These are phyloP conservation scores for Luperina nickerlii DNA, from an alignment of 2,888 invertebrate species.

Conservation along the genomic window DNA sequence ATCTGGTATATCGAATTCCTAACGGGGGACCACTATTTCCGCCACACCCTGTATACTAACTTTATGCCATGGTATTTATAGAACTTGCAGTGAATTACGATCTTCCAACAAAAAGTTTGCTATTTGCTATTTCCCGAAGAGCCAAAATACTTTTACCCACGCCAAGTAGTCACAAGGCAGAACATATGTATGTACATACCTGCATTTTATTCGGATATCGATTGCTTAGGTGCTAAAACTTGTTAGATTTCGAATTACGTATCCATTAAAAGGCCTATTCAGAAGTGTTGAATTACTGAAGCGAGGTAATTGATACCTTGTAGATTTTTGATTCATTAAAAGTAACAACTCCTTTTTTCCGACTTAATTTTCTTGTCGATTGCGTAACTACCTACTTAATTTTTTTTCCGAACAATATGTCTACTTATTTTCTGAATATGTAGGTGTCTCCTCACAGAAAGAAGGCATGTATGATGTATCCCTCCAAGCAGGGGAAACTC, in stretches of 20 bases:
- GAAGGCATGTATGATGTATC: neutral
- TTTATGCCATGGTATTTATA: constrained; percentile 34
- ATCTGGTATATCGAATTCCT: too few relatives aligned
- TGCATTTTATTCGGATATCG: constrained; percentile 5
- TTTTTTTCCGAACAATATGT: too few relatives aligned
- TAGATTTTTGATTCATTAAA: neutral
- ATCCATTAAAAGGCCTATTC: neutral
- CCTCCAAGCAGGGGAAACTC: neutral
- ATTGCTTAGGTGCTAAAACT: neutral
- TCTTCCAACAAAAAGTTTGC: neutral
- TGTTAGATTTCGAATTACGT: neutral
- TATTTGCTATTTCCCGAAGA: neutral
- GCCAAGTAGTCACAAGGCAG: neutral
- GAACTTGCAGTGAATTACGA: constrained; percentile 18
- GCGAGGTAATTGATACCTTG: neutral
- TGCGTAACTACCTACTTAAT: neutral
- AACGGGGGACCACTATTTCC: too few relatives aligned
- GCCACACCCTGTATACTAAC: constrained; percentile 15
- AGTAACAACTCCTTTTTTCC: neutral
- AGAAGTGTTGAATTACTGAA: constrained; percentile 1
- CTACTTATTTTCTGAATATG: neutral
- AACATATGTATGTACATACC: neutral
- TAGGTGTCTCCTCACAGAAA: neutral
- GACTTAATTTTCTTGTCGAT: neutral
- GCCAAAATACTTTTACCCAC: constrained; percentile 9